These are phyloP conservation scores for Siniperca knerii DNA, from an alignment of 2,113 vertebrate genomes.

Conservation along the genomic window DNA sequence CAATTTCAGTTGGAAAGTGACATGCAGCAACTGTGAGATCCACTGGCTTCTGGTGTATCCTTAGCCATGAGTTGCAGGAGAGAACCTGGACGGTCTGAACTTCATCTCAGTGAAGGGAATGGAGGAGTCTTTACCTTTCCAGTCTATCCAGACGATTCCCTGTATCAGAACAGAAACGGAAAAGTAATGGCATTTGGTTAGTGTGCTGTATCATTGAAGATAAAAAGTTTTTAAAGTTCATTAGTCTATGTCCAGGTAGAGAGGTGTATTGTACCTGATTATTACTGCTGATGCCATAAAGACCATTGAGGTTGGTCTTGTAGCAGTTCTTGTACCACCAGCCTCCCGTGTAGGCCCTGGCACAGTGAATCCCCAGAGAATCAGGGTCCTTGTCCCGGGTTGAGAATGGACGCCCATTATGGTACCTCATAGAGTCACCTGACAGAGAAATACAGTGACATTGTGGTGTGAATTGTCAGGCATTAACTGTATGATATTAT, in stretches of 20 bases:
- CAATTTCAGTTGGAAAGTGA: slow-evolving; percentile 27
- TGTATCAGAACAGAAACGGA: slow-evolving; percentile 65
- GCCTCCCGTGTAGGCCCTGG: slow-evolving; percentile 90
- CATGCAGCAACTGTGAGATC: slow-evolving; percentile 38
- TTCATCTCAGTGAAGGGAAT: slow-evolving; percentile 97
- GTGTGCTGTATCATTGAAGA: not conserved
- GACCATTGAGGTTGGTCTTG: slow-evolving; percentile 93
- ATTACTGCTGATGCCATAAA: slow-evolving; percentile 86
- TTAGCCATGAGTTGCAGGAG: slow-evolving; percentile 80
- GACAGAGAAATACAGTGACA: slow-evolving; percentile 22
- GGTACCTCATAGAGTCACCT: slow-evolving; percentile 94
- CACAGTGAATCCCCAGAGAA: slow-evolving; percentile 87
- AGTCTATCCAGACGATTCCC: slow-evolving; percentile 95
- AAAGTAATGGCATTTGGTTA: not conserved
- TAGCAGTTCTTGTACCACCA: slow-evolving; percentile 99
- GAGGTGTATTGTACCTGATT: slow-evolving; percentile 86
- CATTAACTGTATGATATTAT: not conserved
- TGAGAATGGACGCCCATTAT: slow-evolving; percentile 92
- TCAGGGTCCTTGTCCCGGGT: slow-evolving; percentile 88
- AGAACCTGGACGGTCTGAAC: slow-evolving; percentile 87
- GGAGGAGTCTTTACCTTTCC: slow-evolving; percentile 94
- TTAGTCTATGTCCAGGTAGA: not conserved
- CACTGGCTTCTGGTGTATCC: slow-evolving; percentile 7
- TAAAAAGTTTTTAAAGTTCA: not conserved
- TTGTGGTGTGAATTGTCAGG: not conserved